Evolutionary conservation across 2,888 invertebrate species (phyloP).

Genomic region (Drosophila testacea): DNA sequence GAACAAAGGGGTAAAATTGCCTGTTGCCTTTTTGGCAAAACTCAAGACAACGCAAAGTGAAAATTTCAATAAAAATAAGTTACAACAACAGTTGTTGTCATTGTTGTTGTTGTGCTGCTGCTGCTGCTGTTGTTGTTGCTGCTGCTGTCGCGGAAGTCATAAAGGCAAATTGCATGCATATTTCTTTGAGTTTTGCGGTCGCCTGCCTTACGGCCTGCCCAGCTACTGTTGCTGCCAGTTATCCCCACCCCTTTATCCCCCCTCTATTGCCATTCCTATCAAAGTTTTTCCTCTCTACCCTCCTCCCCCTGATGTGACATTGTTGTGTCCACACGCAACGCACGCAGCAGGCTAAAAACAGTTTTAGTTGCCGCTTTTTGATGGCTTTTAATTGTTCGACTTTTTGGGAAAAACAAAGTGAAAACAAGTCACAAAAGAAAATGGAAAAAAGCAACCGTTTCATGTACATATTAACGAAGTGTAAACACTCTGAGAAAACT

Average conservation of each 20-base stretch:
- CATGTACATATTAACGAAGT: constrained; percentile 8
- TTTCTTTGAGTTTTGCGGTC: constrained; percentile 34
- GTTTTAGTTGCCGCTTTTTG: constrained; percentile 37
- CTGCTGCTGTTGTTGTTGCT: constrained; percentile 55
- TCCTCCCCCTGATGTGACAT: background rate
- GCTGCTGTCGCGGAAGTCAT: constrained; percentile 75
- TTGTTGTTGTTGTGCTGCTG: constrained; percentile 33
- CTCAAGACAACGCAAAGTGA: constrained; percentile 65
- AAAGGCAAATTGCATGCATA: constrained; percentile 75
- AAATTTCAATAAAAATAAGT: constrained; percentile 69
- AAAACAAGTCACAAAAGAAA: constrained; percentile 32
- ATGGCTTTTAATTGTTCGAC: constrained; percentile 50
- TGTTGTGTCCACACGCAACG: constrained; percentile 46
- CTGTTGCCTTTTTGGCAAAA: constrained; percentile 63
- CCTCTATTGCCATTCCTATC: background rate
- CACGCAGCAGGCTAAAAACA: constrained; percentile 44
- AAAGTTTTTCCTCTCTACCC: background rate
- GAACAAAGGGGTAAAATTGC: constrained; percentile 21
- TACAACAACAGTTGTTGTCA: constrained; percentile 42
- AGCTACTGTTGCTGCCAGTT: background rate
- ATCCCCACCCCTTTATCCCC: background rate
- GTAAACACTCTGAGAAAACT: constrained; percentile 7
- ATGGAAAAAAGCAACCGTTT: constrained; percentile 17
- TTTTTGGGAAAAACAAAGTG: constrained; percentile 34
- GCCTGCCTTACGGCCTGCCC: constrained; percentile 20